These are phyloP conservation scores for Corvus hawaiiensis DNA, from an alignment of 2,113 vertebrate genomes.

Conservation along the genomic window DNA sequence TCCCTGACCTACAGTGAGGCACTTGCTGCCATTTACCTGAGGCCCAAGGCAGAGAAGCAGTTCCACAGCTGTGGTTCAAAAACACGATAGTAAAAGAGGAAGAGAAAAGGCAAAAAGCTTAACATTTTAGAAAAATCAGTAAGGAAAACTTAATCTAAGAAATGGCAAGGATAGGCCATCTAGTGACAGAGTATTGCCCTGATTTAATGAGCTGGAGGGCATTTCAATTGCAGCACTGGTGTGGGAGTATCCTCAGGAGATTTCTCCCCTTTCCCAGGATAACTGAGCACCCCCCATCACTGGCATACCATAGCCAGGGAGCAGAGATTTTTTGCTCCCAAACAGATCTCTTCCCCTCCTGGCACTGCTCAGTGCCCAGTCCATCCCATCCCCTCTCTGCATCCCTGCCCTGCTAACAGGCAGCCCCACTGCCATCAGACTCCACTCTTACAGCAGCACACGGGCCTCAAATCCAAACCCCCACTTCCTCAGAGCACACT, in stretches of 20 bases:
- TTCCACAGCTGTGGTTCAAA: neutral
- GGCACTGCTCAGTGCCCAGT: neutral
- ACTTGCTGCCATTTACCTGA: neutral
- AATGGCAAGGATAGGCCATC: neutral
- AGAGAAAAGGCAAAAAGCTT: neutral
- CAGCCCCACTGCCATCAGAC: neutral
- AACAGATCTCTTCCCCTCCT: neutral
- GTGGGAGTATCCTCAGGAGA: neutral
- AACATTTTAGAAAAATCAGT: neutral
- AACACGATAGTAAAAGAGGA: neutral
- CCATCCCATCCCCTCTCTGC: neutral
- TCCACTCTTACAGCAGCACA: fast-evolving
- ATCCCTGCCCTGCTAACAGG: neutral
- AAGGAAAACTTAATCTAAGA: neutral
- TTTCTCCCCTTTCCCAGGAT: neutral
- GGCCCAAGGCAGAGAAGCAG: neutral
- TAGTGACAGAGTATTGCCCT: neutral
- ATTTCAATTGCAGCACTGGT: fast-evolving
- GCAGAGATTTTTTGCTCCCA: neutral
- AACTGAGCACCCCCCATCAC: fast-evolving
- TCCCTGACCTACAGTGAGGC: neutral
- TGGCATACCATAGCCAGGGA: fast-evolving
- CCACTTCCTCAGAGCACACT: neutral
- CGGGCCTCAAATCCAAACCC: fast-evolving
- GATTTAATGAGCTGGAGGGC: neutral